Base-by-base conservation (phyloP, 1,140 invertebrate genomes). In the Drosophila lowei region DNA sequence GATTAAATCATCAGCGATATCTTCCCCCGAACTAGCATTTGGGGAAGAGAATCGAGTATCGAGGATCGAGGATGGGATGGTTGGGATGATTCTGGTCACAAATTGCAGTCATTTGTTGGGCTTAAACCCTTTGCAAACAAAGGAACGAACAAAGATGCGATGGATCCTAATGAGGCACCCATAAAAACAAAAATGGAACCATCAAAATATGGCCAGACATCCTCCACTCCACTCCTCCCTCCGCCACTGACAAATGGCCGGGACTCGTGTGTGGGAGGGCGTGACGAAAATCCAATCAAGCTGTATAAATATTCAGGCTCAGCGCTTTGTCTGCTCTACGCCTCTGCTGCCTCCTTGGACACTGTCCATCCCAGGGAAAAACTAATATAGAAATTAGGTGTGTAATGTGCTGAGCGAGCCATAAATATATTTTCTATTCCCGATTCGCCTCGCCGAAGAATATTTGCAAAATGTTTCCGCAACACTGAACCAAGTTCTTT, bases 361-460 rank as follows among this genome's bases (percentile, higher is more conserved):
- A 54, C 13, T 73, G 74, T 64, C 52, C 57, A 50, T 55, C 42
- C 75, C 59, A 50, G 49, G 53, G 48, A 85, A 88, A 88, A 86
- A 86, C 77, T 88, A 86, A 88, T 86, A 88, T 78, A 88, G 83
- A 88, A 88, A 88, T 88, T 88, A 88, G 83, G 83, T 88, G 83
- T 88, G 83, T 88, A 88, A 88, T 88, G 83, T 88, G 83, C 83
- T 88, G 83, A 88, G 83, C 71, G 18, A 64, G 83, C 83, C 65
- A 88, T 79, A 88, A 88, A 83, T 83, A 83, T 83, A 83, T 88
- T 72, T 86, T 65, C 53, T 76, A 72, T 81, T 50, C 75, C 47
- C 55, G 47, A 55, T 71, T 71, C 67, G 66, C 44, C 38, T 56
- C 57, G 57, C 43, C 52, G 18, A 61, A 65, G 80, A 88, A 88